These are phyloP conservation scores for Mungos mungo DNA, from an alignment of 2,113 vertebrate species.

Conservation along the genomic window DNA sequence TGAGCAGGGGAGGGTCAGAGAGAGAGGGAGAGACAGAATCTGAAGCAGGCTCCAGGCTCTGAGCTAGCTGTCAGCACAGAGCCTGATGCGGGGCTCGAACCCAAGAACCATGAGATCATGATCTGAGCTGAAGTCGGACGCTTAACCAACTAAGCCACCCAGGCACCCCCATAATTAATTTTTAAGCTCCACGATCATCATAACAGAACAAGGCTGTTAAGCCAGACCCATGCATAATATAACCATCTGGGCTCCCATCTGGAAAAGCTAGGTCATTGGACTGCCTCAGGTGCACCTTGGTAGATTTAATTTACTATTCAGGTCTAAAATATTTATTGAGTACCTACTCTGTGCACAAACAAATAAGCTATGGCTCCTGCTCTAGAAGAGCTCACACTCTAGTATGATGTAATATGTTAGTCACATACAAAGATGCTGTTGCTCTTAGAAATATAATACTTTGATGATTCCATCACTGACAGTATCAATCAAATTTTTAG, in stretches of 20 bases:
- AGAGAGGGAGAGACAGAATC: too few species aligned
- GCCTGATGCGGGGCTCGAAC: too few species aligned
- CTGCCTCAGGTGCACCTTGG: not conserved
- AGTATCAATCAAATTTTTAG: not conserved
- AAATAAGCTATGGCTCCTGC: not conserved
- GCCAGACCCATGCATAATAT: not conserved
- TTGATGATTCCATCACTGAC: not conserved
- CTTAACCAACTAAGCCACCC: too few species aligned
- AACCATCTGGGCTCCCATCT: not conserved
- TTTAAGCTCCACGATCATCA: not conserved
- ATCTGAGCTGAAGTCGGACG: too few species aligned
- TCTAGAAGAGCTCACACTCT: not conserved
- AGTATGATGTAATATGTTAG: not conserved
- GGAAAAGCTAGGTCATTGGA: not conserved
- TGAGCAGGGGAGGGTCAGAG: too few species aligned
- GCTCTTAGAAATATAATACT: not conserved
- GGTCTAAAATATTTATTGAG: not conserved
- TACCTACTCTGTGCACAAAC: not conserved
- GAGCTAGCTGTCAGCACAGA: too few species aligned
- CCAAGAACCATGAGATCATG: too few species aligned
- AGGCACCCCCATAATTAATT: not conserved
- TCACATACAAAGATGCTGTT: not conserved
- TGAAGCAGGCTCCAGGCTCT: too few species aligned
- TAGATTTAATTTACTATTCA: not conserved
- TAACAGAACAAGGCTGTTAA: not conserved